Evolutionary conservation across 2,113 vertebrate species (phyloP).

Genomic region (Labrus mixtus): DNA sequence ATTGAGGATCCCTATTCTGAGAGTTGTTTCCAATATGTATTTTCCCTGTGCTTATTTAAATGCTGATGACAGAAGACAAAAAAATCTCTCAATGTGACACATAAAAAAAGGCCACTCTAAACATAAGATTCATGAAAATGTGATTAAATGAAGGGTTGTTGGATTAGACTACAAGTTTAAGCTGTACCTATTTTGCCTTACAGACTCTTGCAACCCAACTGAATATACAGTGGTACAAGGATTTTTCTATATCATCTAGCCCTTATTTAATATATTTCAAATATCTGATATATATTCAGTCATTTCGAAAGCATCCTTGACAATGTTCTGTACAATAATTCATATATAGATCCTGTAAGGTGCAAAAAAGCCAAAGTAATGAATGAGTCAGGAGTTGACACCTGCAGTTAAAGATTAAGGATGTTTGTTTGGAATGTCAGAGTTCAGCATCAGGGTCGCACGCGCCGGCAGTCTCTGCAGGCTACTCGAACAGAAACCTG

Average conservation of each 20-base stretch:
- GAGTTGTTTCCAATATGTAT: too few relatives aligned
- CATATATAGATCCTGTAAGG: conserved; percentile 13
- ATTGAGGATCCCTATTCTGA: too few relatives aligned
- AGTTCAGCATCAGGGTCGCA: conserved; percentile 7
- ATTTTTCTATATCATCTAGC: not conserved
- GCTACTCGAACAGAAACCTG: conserved; percentile 4
- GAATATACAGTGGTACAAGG: not conserved
- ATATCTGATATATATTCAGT: not conserved
- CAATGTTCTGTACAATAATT: conserved; percentile 10
- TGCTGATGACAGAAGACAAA: too few relatives aligned
- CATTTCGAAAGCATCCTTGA: not conserved
- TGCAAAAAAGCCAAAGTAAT: conserved; percentile 24
- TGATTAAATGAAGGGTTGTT: not conserved
- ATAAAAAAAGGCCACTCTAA: not conserved
- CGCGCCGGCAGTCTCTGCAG: conserved; percentile 5
- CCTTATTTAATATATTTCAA: not conserved
- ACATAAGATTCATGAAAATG: not conserved
- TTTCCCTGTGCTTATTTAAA: too few relatives aligned
- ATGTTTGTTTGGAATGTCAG: conserved; percentile 5
- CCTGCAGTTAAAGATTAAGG: conserved; percentile 19
- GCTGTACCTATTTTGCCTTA: not conserved
- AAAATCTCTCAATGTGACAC: not conserved
- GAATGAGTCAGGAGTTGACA: conserved; percentile 8
- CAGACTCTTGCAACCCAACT: not conserved
- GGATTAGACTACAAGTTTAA: not conserved